Conservation (phyloP, 2,888 invertebrate species). For the Erebia aethiops region DNA sequence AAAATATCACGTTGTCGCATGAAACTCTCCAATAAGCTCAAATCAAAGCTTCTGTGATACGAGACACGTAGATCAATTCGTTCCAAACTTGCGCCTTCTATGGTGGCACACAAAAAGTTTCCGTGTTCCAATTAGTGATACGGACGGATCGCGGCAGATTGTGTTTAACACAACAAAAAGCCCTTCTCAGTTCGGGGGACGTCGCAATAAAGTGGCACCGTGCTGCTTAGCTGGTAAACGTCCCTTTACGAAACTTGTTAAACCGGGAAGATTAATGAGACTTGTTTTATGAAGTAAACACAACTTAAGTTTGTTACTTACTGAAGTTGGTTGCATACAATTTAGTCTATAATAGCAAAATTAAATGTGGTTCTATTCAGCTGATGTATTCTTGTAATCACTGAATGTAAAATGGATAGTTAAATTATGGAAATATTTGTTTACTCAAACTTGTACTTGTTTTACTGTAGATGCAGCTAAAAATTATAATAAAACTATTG, state of each 20-base stretch:
- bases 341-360: constrained; percentile 1
- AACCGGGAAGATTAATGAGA: constrained; percentile 58
- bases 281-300: constrained; percentile 54
- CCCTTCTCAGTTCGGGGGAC: constrained; percentile 34
- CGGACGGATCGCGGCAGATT: constrained; percentile 47
- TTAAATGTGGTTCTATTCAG: too few relatives aligned
- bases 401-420: too few relatives aligned
- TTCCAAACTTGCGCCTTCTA: constrained; percentile 65
- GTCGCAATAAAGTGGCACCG: constrained; percentile 38
- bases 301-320: constrained; percentile 40
- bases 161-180: constrained; percentile 45
- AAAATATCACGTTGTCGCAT: constrained; percentile 42
- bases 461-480: too few relatives aligned
- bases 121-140: constrained; percentile 53
- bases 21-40: constrained; percentile 45
- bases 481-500: too few relatives aligned
- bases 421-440: too few relatives aligned
- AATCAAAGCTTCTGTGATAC: constrained; percentile 70
- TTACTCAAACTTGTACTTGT: too few relatives aligned
- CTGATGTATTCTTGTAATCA: too few relatives aligned
- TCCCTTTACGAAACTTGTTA: constrained; percentile 52
- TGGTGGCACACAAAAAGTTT: constrained; percentile 63
- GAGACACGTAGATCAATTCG: constrained; percentile 75
- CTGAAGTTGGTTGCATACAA: neutral
- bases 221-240: constrained; percentile 48